Percentiles rank a stretch among this genome's conserved stretches.
phyloP scores from a whole-genome alignment of 2,113 vertebrate genomes.

The Podarcis muralis region DNA sequence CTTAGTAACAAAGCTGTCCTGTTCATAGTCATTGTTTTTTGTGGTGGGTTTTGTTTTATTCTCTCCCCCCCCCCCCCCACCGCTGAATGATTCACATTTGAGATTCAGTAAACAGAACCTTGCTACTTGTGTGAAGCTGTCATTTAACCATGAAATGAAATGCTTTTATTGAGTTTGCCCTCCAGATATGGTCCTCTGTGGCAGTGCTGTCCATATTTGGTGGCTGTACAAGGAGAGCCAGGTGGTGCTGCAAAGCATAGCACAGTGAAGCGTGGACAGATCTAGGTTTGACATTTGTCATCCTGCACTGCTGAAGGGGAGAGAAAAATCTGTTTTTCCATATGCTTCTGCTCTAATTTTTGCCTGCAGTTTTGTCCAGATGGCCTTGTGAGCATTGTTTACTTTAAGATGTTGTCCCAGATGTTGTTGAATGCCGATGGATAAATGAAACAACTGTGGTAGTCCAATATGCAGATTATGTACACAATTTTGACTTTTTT shows the following conservation, averaged over 20 bases:
- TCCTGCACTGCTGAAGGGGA: slow-evolving; percentile 91
- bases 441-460: slow-evolving; percentile 76
- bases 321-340: slow-evolving; percentile 99
- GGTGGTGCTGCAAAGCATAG: slow-evolving; percentile 94
- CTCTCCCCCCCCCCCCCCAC: neutral
- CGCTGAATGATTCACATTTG: slow-evolving; percentile 59
- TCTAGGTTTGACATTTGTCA: slow-evolving; percentile 92
- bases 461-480: slow-evolving; percentile 74
- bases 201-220: slow-evolving; percentile 91
- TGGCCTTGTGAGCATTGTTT: slow-evolving; percentile 98
- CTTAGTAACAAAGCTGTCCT: slow-evolving; percentile 46
- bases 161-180: slow-evolving; percentile 84
- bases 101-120: slow-evolving; percentile 75
- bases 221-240: slow-evolving; percentile 97
- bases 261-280: slow-evolving; percentile 94
- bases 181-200: slow-evolving; percentile 87
- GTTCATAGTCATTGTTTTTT: neutral
- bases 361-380: slow-evolving; percentile 91
- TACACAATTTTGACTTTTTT: slow-evolving; percentile 58
- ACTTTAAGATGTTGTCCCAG: slow-evolving; percentile 93
- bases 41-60: slow-evolving; percentile 16
- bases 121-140: slow-evolving; percentile 83
- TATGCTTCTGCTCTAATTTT: slow-evolving; percentile 94
- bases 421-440: slow-evolving; percentile 84
- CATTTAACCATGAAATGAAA: slow-evolving; percentile 81